Evolutionary conservation across 2,113 vertebrate species (phyloP).

Genomic region (Anas platyrhynchos): DNA sequence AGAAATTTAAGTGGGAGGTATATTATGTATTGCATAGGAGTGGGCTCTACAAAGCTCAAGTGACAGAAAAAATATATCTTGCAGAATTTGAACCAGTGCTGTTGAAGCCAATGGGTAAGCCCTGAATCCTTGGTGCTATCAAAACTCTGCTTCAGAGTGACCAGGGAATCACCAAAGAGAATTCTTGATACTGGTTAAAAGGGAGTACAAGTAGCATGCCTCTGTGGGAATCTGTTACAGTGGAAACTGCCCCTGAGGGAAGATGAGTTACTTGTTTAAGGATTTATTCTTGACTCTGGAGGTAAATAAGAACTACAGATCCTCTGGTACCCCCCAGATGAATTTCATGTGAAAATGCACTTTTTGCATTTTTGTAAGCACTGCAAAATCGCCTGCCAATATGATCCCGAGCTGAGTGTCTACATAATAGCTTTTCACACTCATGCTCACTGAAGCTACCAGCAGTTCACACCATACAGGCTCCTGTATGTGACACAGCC

Average conservation of each 20-base stretch:
- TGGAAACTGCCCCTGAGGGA: background rate
- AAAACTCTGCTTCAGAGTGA: fast-evolving
- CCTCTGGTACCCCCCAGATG: background rate
- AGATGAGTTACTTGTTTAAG: background rate
- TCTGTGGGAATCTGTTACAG: fast-evolving
- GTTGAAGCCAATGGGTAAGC: background rate
- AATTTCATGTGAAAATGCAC: background rate
- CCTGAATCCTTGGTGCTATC: background rate
- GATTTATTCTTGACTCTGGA: fast-evolving
- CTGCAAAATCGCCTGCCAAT: background rate
- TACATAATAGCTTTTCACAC: background rate
- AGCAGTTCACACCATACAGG: no score
- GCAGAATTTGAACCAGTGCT: background rate
- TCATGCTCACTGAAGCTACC: background rate
- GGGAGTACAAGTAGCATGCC: no score
- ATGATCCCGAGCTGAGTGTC: background rate
- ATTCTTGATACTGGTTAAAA: background rate
- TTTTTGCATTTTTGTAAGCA: background rate
- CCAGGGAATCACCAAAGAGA: background rate
- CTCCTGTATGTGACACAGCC: background rate
- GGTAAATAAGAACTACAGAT: background rate
- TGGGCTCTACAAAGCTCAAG: background rate
- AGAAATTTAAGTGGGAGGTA: background rate
- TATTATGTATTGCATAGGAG: background rate
- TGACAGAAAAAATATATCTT: background rate